Evolutionary conservation across 2,797 vertebrate genomes (phyloP), one percentile per base, ranked within the genome.

Genomic region (Lophura swinhoii): DNA sequence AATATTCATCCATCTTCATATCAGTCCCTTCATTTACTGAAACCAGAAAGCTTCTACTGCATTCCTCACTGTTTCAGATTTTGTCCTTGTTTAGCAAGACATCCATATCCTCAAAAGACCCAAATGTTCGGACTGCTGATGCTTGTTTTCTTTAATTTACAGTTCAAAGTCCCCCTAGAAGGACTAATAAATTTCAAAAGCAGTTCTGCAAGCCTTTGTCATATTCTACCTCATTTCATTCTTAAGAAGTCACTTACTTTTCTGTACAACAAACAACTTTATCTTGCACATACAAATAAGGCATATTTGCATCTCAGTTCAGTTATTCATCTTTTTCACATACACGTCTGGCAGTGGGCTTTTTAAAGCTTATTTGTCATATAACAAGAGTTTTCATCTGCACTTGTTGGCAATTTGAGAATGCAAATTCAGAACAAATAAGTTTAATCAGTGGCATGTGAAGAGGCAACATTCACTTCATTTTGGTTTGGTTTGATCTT

Each of bases 71-170:
- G 23, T 29, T 67, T 58, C 83, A 91, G 22, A 16, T 28, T 53
- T 77, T 21, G 33, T 83, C 14, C 59, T 51, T 43, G 12, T 33
- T 75, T 8, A 73, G 29, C 29, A 71, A 82, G 39, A 9, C 29
- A 59, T 24, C 41, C 24, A 5, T 17, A 37, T 5, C 12, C 68
- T 43, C 46, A 39, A 44, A 78, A 73, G 14, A 18, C 4, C 8
- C 17, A 21, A n/a, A 63, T 11, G 29, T 31, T 66, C 2, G 41
- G 29, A 51, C 5, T 35, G 46, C 9, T 0, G 9, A 18, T 5
- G 28, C 17, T 28, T 29, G 37, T 39, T 58, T 58, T 16, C 72
- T 33, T 43, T 20, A 79, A 31, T 1, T 56, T 56, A 8, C 1
- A 26, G 8, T 56, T 58, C 44, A 33, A 71, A 88, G 22, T 13